Base-by-base conservation (phyloP, 2,888 invertebrate species). In the Acrobasis consociella region DNA sequence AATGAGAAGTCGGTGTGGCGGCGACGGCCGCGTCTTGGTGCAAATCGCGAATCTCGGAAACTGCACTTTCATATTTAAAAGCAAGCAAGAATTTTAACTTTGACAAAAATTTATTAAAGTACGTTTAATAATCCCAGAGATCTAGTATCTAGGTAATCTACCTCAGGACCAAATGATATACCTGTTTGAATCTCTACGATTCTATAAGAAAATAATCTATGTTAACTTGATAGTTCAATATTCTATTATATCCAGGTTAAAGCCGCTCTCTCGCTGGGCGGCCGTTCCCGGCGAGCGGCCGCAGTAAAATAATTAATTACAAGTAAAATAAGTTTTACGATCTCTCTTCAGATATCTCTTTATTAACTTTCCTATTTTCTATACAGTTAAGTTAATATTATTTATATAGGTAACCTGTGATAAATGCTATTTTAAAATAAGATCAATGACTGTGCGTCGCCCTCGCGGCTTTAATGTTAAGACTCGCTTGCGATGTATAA, bases 151-250 rank as follows among this genome's bases (percentile, higher is more conserved):
- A 78, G 72, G 73, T 78, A 73, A 83, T 80, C 87, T 87, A 87
- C 89, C 87, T 89, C 89, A 86, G 80, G 82, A 86, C 89, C 87
- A 89, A 88, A 87, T 80, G 67, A 71, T 72, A 68, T 70, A 71
- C 67, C 67, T 69, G 65, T 70, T 68, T 65, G 64, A 70, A 61
- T 63, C 60, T 61, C 46, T 62, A 64, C 56, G 49, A 63, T 65
- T 66, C 60, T 63, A 37, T 64, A 62, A 60, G 63, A 62, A 62
- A 64, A 55, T 64, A 59, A 62, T 31, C 15, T 63, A 64, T 62
- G 49, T 58, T 64, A 59, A 55, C 65, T 64, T 66, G 58, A 64
- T 65, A 63, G 58, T 65, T 66, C 52, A 64, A 65, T 67, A 49
- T 61, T 59, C 22, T 56, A 56, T 56, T 56, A 56, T 42, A 56